These are phyloP conservation scores for Sclerodermus sp. DNA, from an alignment of 2,888 invertebrate genomes.

Conservation along the genomic window DNA sequence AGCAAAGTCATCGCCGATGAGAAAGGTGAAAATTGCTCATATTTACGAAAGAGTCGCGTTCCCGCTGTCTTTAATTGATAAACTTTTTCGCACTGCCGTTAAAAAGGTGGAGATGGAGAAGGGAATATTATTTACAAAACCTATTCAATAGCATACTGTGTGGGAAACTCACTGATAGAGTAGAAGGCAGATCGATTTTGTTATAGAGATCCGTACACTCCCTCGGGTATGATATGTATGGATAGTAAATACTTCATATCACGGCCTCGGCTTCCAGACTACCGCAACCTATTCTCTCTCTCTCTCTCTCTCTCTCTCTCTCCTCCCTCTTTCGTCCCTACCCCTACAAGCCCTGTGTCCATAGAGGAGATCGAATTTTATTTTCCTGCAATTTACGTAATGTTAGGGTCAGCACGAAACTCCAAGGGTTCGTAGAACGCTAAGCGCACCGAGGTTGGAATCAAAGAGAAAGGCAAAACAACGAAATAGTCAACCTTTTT, in stretches of 20 bases:
- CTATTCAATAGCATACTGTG: not conserved
- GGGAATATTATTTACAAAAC: conserved; percentile 3
- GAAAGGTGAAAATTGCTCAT: too few relatives aligned
- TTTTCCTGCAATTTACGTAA: conserved; percentile 15
- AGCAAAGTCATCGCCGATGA: too few relatives aligned
- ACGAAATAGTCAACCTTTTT: not conserved
- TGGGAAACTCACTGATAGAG: conserved; percentile 18
- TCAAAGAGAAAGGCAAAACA: conserved; percentile 1
- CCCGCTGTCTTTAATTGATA: too few relatives aligned
- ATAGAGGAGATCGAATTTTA: conserved; percentile 21
- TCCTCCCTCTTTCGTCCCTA: too few relatives aligned
- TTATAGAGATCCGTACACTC: conserved; percentile 31
- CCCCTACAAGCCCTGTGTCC: too few relatives aligned
- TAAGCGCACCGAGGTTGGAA: not conserved
- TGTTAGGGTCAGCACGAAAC: conserved; percentile 8
- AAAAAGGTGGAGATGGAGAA: not conserved
- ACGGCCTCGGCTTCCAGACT: conserved; percentile 21
- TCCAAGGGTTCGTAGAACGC: not conserved
- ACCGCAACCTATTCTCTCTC: conserved; percentile 29
- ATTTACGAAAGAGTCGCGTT: too few relatives aligned
- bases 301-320: conserved; percentile 3
- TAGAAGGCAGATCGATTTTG: conserved; percentile 31
- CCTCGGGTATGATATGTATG: conserved; percentile 29
- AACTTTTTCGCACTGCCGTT: not conserved
- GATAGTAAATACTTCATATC: conserved; percentile 39